Conservation (phyloP, 2,113 vertebrate genomes). For the Channa maculata region DNA sequence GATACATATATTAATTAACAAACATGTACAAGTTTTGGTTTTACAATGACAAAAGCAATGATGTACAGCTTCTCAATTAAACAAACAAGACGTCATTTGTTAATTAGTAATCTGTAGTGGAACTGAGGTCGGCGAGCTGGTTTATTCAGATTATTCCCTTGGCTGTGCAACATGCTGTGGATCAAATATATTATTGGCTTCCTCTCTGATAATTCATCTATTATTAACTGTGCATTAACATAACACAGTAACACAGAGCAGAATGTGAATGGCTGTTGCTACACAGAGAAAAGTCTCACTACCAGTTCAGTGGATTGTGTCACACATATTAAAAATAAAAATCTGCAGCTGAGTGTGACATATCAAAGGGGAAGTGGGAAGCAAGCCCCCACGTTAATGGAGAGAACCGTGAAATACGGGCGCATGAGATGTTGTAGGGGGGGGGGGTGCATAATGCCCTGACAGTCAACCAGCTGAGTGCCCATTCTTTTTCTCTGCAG, state of each 20-base stretch:
- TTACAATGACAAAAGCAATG: too few species aligned
- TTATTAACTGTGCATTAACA: slow-evolving; percentile 31
- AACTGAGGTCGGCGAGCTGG: too few species aligned
- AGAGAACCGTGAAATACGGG: slow-evolving; percentile 52
- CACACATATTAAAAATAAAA: slow-evolving; percentile 78
- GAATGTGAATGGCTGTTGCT: slow-evolving; percentile 23
- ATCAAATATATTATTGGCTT: not conserved
- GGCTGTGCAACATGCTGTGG: too few species aligned
- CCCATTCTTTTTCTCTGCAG: slow-evolving; percentile 63
- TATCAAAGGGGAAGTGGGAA: slow-evolving; percentile 72
- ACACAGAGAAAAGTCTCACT: slow-evolving; percentile 25
- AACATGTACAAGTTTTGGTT: too few species aligned
- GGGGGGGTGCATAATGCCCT: slow-evolving; percentile 69
- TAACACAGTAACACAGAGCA: slow-evolving; percentile 3
- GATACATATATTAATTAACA: too few species aligned
- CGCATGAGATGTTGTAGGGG: slow-evolving; percentile 59
- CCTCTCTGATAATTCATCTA: slow-evolving; percentile 39
- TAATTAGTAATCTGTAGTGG: too few species aligned
- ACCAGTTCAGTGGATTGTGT: slow-evolving; percentile 75
- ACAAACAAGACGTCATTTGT: too few species aligned
- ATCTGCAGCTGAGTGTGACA: slow-evolving; percentile 70
- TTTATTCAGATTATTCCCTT: too few species aligned
- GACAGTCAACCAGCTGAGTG: slow-evolving; percentile 78
- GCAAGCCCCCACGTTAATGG: slow-evolving; percentile 70
- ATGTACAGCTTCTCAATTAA: too few species aligned